Evolutionary conservation across 2,797 vertebrate genomes (phyloP).

Genomic region (Acipenser oxyrinchus): DNA sequence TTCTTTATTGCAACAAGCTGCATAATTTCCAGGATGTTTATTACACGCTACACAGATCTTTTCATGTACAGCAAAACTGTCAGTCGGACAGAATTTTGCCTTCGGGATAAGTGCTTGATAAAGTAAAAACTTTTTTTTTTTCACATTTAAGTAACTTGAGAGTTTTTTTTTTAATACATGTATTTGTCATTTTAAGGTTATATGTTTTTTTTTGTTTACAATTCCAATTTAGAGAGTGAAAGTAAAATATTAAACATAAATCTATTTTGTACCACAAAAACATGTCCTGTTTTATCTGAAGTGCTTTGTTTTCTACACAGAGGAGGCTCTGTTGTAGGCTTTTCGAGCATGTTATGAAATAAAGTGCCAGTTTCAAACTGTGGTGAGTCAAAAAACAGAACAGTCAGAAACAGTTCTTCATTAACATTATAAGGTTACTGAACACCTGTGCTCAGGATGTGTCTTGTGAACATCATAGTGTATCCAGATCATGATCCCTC

Average conservation of each 20-base stretch:
- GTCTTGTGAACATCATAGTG: too few species aligned
- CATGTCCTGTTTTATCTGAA: slow-evolving; percentile 28
- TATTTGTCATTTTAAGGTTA: slow-evolving; percentile 17
- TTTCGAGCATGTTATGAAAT: slow-evolving; percentile 36
- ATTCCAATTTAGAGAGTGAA: slow-evolving; percentile 7
- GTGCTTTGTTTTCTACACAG: slow-evolving; percentile 24
- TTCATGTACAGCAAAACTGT: slow-evolving; percentile 31
- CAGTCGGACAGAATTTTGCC: slow-evolving; percentile 39
- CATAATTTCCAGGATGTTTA: slow-evolving; percentile 52
- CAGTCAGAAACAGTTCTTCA: slow-evolving; percentile 40
- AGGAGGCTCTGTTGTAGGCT: slow-evolving; percentile 18
- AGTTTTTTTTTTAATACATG: slow-evolving; percentile 15
- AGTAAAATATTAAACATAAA: slow-evolving; percentile 3
- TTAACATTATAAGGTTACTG: slow-evolving; percentile 19
- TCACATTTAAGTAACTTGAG: slow-evolving; percentile 9
- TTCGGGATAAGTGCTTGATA: slow-evolving; percentile 59
- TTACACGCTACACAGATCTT: slow-evolving; percentile 34
- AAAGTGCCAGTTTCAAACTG: slow-evolving; percentile 39
- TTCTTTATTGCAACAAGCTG: slow-evolving; percentile 27
- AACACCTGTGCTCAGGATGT: too few species aligned
- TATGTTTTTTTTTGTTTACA: slow-evolving; percentile 6
- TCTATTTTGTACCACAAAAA: not conserved
- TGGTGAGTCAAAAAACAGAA: slow-evolving; percentile 49
- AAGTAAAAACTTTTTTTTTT: slow-evolving; percentile 35
- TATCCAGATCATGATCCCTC: too few species aligned